These are phyloP conservation scores for Drosophila suboccidentalis DNA, from an alignment of 2,888 invertebrate genomes.

Conservation along the genomic window DNA sequence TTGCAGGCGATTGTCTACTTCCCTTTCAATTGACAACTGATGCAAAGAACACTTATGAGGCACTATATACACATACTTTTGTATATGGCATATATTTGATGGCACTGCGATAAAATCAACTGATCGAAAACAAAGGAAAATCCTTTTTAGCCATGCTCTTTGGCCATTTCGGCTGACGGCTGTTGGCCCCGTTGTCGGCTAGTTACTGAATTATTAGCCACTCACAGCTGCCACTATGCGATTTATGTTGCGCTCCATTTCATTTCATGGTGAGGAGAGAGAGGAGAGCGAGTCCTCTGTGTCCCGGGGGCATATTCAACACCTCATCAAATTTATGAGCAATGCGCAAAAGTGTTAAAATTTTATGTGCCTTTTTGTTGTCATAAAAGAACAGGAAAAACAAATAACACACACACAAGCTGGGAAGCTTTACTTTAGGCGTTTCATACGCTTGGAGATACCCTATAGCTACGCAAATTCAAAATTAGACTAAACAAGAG, in stretches of 20 bases:
- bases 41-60: constrained; percentile 8
- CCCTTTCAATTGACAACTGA: background rate
- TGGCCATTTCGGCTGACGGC: background rate
- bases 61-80: too few species aligned
- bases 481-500: background rate
- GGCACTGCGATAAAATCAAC: constrained; percentile 5
- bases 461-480: background rate
- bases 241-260: constrained; percentile 47
- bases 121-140: constrained; percentile 10
- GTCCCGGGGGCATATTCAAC: constrained; percentile 46
- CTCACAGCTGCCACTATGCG: constrained; percentile 41
- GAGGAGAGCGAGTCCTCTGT: background rate
- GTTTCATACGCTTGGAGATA: background rate
- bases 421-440: background rate
- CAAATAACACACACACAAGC: background rate
- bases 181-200: constrained; percentile 17
- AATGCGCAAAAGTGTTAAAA: constrained; percentile 63
- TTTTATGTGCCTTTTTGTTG: constrained; percentile 36
- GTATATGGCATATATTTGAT: constrained; percentile 1
- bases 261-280: background rate
- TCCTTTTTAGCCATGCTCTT: constrained; percentile 10
- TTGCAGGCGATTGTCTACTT: background rate
- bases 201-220: constrained; percentile 48
- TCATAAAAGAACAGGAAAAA: background rate
- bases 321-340: constrained; percentile 68